Percentiles rank a stretch among this genome's conserved stretches.
Conservation (phyloP, 2,113 vertebrate species). For the Ophiodon elongatus region DNA sequence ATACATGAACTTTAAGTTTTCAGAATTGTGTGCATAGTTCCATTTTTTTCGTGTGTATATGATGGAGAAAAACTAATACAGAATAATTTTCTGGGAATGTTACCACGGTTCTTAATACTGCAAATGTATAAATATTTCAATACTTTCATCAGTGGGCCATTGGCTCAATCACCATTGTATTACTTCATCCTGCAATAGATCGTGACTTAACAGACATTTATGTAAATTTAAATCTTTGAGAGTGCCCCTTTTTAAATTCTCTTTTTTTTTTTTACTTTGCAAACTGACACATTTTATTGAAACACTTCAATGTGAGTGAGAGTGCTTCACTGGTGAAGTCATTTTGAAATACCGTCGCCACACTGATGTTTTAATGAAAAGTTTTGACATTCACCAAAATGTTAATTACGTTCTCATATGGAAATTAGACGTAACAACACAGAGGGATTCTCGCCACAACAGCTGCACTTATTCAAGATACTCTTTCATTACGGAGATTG, state of each 20-base stretch:
- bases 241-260: neutral
- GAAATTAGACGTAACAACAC: constrained; percentile 34
- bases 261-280: neutral
- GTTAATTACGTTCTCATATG: constrained; percentile 45
- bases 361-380: constrained; percentile 38
- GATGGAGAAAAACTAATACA: neutral
- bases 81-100: neutral
- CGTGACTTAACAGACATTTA: neutral
- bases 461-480: constrained; percentile 53
- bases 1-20: neutral
- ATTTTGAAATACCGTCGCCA: constrained; percentile 17
- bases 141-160: neutral
- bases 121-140: neutral
- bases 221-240: neutral
- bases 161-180: neutral
- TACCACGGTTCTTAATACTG: neutral
- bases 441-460: constrained; percentile 24
- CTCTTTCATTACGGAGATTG: constrained; percentile 60
- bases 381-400: constrained; percentile 47
- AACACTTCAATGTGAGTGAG: neutral
- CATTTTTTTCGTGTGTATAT: neutral
- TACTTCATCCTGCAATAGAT: neutral
- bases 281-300: neutral
- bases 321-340: neutral
- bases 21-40: neutral